These are phyloP conservation scores for Bothrops jararaca DNA, from an alignment of 2,113 vertebrate genomes.

Conservation along the genomic window DNA sequence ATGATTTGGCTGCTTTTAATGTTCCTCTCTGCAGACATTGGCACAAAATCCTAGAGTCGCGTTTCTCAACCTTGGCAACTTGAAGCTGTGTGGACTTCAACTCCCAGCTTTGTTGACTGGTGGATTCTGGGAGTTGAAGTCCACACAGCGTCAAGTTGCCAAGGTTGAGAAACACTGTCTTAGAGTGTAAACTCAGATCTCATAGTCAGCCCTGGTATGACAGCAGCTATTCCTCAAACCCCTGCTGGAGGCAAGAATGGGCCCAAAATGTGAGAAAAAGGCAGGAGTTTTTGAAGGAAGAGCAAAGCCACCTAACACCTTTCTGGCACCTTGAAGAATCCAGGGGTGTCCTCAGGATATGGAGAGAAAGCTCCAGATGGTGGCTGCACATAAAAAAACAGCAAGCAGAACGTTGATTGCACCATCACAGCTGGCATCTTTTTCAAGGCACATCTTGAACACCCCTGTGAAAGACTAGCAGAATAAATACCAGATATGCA, in stretches of 20 bases:
- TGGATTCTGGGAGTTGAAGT: not conserved
- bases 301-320: not conserved
- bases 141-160: not conserved
- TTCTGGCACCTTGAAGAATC: not conserved
- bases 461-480: not conserved
- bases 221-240: not conserved
- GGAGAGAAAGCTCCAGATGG: not conserved
- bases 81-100: not conserved
- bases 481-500: not conserved
- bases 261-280: not conserved
- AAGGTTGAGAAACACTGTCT: not conserved
- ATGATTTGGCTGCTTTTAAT: not conserved
- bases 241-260: not conserved
- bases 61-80: not conserved
- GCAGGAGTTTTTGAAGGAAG: not conserved
- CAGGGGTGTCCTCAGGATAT: too few relatives aligned
- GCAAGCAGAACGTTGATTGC: not conserved
- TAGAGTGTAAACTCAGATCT: too few relatives aligned
- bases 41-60: not conserved
- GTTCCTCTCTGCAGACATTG: not conserved
- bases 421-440: not conserved
- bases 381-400: not conserved
- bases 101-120: not conserved
- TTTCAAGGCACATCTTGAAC: not conserved
- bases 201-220: not conserved